Base-by-base conservation (phyloP, 2,888 invertebrate species). In the Eudasyphora cyanicolor region DNA sequence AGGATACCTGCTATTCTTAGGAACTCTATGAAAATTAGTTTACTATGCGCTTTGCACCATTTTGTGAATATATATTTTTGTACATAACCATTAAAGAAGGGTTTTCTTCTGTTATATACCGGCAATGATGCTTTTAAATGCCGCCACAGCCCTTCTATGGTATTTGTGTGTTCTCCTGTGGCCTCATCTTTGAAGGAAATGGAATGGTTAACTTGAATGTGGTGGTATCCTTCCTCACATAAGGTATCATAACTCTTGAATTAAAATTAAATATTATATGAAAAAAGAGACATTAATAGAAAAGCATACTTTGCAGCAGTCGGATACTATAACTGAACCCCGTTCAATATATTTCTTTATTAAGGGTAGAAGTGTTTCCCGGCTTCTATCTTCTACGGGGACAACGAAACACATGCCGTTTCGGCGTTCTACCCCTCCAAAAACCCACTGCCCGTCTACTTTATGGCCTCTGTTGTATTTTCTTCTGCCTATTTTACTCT, bases 361-460 rank as follows among this genome's bases (percentile, higher is more conserved):
- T 2, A 54, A 2, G 8, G 54, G 19, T 21, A 57, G 57, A 2
- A 57, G 21, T 4, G 32, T 54, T 2, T 57, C 35, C 2, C 35
- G 29, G 1, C 27, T 32, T 19, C 73, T 32, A n/a, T 73, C 57
- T 8, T 73, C 73, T 2, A 54, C 57, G 2, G 57, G 54, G 10
- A 73, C 35, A 1, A 57, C 17, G 24, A 57, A 57, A 24, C 57
- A 24, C 24, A 17, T 24, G 14, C 24, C 17, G 12, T 10, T 10
- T 10, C 10, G 24, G 17, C 24, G 8, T 7, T 24, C 57, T 8
- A 57, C 27, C 2, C 57, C 57, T 1, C 71, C 78, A 29, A 70
- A 78, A 14, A 78, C 62, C 73, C 79, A 71, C 32, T 73, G 79
- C 8, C 73, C 79, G 14, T 79, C 64, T 14, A 67, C 79, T 10